Evolutionary conservation across 1,140 invertebrate species (phyloP), one percentile per base, ranked within the genome.

Genomic region (Amyelois transitella): DNA sequence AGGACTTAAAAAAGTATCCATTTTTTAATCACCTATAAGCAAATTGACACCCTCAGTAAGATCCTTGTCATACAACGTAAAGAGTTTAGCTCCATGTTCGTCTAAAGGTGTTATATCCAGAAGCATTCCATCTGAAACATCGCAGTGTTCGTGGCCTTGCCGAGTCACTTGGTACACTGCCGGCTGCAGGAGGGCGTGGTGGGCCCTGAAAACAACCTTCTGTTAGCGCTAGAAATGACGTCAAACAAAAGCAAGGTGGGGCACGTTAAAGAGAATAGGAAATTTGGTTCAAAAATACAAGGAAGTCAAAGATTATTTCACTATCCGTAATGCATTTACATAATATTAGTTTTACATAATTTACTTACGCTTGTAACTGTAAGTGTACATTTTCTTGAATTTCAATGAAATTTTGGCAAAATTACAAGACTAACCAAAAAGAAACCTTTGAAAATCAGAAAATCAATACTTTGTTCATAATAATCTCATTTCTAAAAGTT

Each of bases 41-140:
- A 92, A 88, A 81, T 93, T 93, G 63, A 92, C 91, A 58, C 92
- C 92, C 67, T 92, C 92, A 20, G 90, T 91, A 28, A 93, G 86
- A 72, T 93, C 92, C 80, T 93, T 93, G 69, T 93, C 92, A 66
- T 92, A 93, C 1, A 93, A 84, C 0, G 91, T 92, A 66, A 93
- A 91, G 38, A 92, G 86, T 64, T 92, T 92, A 52, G 89, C 88
- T 17, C 90, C 91, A 62, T 89, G 90, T 53, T 92, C 91, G 62
- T 91, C 88, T 44, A 92, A 81, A 1, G 92, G 91, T 7, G 91
- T 92, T 55, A 93, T 92, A 75, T 93, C 92, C 45, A 93, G 71
- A 3, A 92, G 79, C 64, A 92, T 90, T 20, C 92, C 92, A 55
- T 92, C 91, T 14, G 90, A 91, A 19, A 91, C 88, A 71, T 93